phyloP scores from a whole-genome alignment of 1,140 invertebrate genomes.

The Drosophila tristis region DNA sequence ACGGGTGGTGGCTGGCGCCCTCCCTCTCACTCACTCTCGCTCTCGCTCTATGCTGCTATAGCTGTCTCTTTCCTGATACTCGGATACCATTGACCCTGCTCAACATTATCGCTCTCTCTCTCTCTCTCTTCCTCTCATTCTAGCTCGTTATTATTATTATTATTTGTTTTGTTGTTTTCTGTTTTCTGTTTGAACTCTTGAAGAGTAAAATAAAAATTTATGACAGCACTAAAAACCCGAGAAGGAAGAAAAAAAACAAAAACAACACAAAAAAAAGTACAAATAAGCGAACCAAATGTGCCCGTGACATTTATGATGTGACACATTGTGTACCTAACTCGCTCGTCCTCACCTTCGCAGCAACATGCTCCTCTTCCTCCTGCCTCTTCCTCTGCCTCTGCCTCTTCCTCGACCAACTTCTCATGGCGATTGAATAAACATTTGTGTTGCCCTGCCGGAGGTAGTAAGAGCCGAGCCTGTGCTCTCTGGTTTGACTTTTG shows the following conservation, averaged over 20 bases:
- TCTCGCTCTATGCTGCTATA: neutral
- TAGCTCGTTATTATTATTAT: conserved; percentile 28
- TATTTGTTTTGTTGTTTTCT: conserved; percentile 55
- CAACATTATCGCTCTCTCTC: conserved; percentile 32
- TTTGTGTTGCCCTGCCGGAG: conserved; percentile 18
- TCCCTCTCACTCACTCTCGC: conserved; percentile 1
- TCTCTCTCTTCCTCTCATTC: conserved; percentile 21
- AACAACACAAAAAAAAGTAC: too few relatives aligned
- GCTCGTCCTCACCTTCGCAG: conserved; percentile 1
- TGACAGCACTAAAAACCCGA: conserved; percentile 60
- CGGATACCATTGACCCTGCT: conserved; percentile 63
- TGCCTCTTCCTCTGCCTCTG: too few relatives aligned
- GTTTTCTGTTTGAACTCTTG: conserved; percentile 56
- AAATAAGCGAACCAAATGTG: conserved; percentile 57
- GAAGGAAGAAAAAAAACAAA: neutral
- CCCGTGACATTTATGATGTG: conserved; percentile 81
- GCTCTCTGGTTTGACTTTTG: too few relatives aligned
- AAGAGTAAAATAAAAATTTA: conserved; percentile 68
- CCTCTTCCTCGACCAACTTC: neutral
- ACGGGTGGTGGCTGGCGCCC: conserved; percentile 18
- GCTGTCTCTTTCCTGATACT: too few relatives aligned
- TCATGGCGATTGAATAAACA: conserved; percentile 30
- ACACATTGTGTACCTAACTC: conserved; percentile 64
- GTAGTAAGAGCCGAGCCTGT: too few relatives aligned
- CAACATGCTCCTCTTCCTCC: neutral